A percentile compares a stretch with the other conserved stretches of the same genome.
phyloP scores from a whole-genome alignment of 2,797 vertebrate genomes.

The Fratercula arctica region DNA sequence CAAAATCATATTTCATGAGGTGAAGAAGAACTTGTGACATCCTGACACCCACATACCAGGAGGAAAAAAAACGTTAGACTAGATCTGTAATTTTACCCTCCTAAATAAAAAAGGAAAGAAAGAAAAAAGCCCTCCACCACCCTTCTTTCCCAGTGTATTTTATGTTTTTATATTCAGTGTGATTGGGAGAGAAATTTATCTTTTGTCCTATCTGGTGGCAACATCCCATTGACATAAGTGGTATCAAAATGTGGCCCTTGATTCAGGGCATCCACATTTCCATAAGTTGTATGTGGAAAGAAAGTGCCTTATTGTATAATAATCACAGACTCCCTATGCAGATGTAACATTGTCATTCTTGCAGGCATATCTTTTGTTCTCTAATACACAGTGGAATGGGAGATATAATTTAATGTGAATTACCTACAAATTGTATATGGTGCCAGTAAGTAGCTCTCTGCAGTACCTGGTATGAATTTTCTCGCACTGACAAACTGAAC shows the following conservation, averaged over 20 bases:
- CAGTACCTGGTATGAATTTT: conserved; percentile 36
- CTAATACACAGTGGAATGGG: background rate
- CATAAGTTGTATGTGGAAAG: background rate
- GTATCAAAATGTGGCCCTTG: background rate
- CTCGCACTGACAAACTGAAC: conserved; percentile 11
- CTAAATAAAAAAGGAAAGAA: background rate
- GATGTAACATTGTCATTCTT: background rate
- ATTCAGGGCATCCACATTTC: background rate
- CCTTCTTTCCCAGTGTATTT: background rate
- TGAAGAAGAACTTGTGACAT: conserved; percentile 17
- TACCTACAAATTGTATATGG: conserved; percentile 43
- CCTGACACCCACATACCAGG: conserved; percentile 5
- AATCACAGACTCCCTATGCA: background rate
- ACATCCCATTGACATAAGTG: background rate
- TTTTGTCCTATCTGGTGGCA: background rate
- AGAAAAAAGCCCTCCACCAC: background rate
- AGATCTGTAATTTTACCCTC: background rate
- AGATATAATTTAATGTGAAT: conserved; percentile 54
- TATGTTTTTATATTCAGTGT: background rate
- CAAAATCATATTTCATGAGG: background rate
- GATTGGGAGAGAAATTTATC: background rate
- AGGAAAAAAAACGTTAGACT: background rate
- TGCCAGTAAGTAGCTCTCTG: conserved; percentile 26
- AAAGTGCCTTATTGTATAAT: background rate
- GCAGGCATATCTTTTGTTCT: conserved; percentile 2